Evolutionary conservation across 2,888 invertebrate species (phyloP), one percentile per base, ranked within the genome.

Genomic region (Ypsolopha sequella): DNA sequence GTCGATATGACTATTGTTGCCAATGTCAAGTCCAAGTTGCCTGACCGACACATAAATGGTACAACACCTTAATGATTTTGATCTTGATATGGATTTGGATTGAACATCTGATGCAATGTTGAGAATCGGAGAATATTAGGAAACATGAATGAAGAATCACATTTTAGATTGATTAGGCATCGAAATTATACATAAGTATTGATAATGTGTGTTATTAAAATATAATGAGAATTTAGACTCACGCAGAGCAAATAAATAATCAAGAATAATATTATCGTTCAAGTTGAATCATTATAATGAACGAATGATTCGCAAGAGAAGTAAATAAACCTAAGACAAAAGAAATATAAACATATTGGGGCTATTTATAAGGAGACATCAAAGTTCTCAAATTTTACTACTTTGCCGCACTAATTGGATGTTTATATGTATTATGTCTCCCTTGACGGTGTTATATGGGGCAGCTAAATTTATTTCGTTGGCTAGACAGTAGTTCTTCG

Each of bases 401-500:
- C 47, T 36, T 36, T 14, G 47, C 14, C 13, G 8, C 6, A 45
- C 33, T 67, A 69, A 72, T 72, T 68, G 62, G 62, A 62, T 57
- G 60, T 65, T 61, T 67, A 71, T 67, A 24, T 70, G 61, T 69
- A 24, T 55, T 56, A 58, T 58, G 59, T 70, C 72, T 74, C 74
- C 68, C 72, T 65, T 64, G 64, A 11, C 34, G 8, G 36, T 47
- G 64, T 63, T 69, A 76, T 76, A 70, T 80, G 63, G 77, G 68
- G 64, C 78, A 73, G 62, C 64, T 66, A 60, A 65, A 68, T 73
- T 71, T 80, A 78, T 79, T 79, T 77, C 65, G 71, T 66, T 66
- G 66, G 53, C 59, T 62, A 50, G 66, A 64, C 70, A 63, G 69
- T 67, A 41, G 33, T 11, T 41, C 41, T 43, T 48, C 7, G n/a